These are phyloP conservation scores for Micromys minutus DNA, from an alignment of 2,113 vertebrate genomes.

Conservation along the genomic window DNA sequence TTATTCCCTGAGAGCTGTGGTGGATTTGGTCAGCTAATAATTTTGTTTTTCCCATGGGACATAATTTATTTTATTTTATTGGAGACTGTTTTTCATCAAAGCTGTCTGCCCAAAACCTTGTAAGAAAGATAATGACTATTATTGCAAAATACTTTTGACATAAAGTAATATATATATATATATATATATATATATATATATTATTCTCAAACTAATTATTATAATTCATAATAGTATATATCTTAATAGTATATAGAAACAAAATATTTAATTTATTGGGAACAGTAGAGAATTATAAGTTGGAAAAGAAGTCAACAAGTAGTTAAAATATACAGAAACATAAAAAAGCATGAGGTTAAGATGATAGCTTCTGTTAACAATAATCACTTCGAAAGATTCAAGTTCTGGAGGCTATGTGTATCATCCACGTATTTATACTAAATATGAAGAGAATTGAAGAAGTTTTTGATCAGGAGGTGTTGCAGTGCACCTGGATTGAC, in stretches of 20 bases:
- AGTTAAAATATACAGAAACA: neutral
- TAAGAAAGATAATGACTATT: neutral
- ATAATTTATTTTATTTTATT: neutral
- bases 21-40: too few relatives aligned
- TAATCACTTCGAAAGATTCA: neutral
- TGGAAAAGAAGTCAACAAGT: neutral
- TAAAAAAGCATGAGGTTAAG: neutral
- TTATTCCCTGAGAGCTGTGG: too few relatives aligned
- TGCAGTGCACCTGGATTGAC: fast-evolving
- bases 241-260: neutral
- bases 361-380: neutral
- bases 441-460: conserved; percentile 13
- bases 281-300: neutral
- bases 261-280: neutral
- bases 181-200: neutral
- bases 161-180: too few relatives aligned
- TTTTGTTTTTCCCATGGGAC: too few relatives aligned
- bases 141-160: neutral
- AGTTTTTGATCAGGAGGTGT: neutral
- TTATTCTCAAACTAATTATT: neutral
- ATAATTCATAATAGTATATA: too few relatives aligned
- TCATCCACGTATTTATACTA: neutral
- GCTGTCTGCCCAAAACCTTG: neutral
- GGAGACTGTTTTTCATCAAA: neutral
- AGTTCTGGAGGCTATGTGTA: neutral